These are phyloP conservation scores for Tyria jacobaeae DNA, from an alignment of 2,888 invertebrate genomes.

Conservation along the genomic window DNA sequence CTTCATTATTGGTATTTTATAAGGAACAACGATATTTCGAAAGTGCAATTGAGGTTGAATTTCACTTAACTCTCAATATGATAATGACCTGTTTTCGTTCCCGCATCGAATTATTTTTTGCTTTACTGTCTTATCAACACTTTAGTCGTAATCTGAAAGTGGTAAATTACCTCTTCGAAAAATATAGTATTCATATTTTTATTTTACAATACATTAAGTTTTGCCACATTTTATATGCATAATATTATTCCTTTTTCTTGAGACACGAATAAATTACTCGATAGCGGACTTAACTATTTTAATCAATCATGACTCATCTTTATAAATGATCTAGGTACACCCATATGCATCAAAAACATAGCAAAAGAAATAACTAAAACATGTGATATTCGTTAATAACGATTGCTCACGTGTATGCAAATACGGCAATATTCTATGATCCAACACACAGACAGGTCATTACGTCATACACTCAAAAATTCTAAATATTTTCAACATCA, in stretches of 20 bases:
- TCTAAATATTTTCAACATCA: constrained; percentile 24
- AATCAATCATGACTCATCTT: background rate
- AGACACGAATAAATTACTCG: too few species aligned
- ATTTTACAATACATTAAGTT: too few species aligned
- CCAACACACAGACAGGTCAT: constrained; percentile 22
- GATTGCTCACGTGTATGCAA: constrained; percentile 13
- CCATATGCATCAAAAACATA: background rate
- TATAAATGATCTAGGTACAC: background rate
- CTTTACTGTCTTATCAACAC: background rate
- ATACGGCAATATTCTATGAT: constrained; percentile 16
- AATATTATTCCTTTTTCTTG: too few species aligned
- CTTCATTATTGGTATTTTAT: constrained; percentile 38
- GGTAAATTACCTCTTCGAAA: too few species aligned
- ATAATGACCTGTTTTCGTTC: constrained; percentile 7
- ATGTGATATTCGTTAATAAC: background rate
- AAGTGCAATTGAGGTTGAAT: constrained; percentile 31
- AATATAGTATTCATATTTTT: too few species aligned
- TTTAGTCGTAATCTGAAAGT: background rate
- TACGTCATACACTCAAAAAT: constrained; percentile 29
- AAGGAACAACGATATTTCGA: constrained; percentile 17
- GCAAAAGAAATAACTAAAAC: background rate
- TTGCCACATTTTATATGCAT: too few species aligned
- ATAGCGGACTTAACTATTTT: background rate
- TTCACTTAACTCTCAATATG: constrained; percentile 27
- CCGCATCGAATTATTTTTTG: background rate